Evolutionary conservation across 2,888 invertebrate genomes (phyloP).

Genomic region (Unio delphinus): DNA sequence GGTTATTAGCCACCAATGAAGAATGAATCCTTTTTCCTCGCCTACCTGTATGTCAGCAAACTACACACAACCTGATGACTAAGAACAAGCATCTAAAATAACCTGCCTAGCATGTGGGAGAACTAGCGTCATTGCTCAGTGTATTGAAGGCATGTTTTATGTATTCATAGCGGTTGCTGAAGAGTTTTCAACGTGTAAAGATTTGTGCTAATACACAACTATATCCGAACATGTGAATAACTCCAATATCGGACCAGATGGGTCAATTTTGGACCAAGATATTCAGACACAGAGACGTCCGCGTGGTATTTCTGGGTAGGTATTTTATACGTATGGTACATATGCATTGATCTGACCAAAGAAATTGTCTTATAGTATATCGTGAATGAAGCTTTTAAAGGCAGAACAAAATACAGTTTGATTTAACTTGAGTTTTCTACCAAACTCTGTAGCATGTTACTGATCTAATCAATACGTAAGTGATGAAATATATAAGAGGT

Average conservation of each 20-base stretch:
- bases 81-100: too few species aligned
- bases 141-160: background rate
- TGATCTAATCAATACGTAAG: too few species aligned
- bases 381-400: too few species aligned
- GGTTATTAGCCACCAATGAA: too few species aligned
- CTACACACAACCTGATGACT: too few species aligned
- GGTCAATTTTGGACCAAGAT: constrained; percentile 51
- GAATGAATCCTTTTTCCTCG: background rate
- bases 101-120: too few species aligned
- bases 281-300: constrained; percentile 47
- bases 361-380: too few species aligned
- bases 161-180: background rate
- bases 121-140: background rate
- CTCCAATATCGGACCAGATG: constrained; percentile 18
- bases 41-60: background rate
- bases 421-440: too few species aligned
- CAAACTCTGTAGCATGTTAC: too few species aligned
- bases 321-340: constrained; percentile 3
- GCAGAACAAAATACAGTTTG: too few species aligned
- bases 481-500: too few species aligned
- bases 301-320: constrained; percentile 52
- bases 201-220: background rate
- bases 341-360: too few species aligned
- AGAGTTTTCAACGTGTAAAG: background rate
- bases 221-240: background rate